phyloP scores from a whole-genome alignment of 2,797 vertebrate genomes.

The Bufotes viridis region DNA sequence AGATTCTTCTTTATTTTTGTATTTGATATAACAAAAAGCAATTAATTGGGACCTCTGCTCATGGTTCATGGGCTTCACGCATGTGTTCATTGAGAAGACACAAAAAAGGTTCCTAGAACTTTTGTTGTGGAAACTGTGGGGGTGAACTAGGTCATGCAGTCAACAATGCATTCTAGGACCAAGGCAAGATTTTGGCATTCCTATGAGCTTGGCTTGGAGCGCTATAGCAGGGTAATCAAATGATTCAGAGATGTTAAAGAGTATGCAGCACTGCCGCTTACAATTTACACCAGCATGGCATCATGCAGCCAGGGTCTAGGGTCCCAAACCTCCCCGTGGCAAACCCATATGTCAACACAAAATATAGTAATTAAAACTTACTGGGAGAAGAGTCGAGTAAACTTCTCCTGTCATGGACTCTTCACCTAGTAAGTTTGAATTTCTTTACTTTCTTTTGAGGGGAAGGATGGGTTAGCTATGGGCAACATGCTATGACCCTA shows the following conservation, averaged over 20 bases:
- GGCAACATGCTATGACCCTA: too few relatives aligned
- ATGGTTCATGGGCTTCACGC: conserved; percentile 4
- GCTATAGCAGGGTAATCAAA: background rate
- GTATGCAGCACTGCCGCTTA: background rate
- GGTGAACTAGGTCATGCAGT: conserved; percentile 37
- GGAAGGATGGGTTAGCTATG: too few relatives aligned
- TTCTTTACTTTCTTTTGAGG: too few relatives aligned
- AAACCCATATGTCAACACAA: too few relatives aligned
- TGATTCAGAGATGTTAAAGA: background rate
- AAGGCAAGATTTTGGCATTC: background rate
- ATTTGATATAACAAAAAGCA: conserved; percentile 11
- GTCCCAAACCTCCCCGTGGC: too few relatives aligned
- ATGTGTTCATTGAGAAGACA: conserved; percentile 31
- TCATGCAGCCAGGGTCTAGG: too few relatives aligned
- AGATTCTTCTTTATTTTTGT: background rate
- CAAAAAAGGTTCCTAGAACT: conserved; percentile 7
- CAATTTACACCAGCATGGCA: background rate
- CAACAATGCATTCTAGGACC: conserved; percentile 8
- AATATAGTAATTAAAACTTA: too few relatives aligned
- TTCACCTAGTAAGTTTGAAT: too few relatives aligned
- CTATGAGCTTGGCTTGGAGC: background rate
- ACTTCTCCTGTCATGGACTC: too few relatives aligned
- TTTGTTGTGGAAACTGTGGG: conserved; percentile 44
- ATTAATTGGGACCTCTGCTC: conserved; percentile 32
- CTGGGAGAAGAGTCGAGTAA: too few relatives aligned